Evolutionary conservation across 2,888 invertebrate species (phyloP).

Genomic region (Thelaira solivaga): DNA sequence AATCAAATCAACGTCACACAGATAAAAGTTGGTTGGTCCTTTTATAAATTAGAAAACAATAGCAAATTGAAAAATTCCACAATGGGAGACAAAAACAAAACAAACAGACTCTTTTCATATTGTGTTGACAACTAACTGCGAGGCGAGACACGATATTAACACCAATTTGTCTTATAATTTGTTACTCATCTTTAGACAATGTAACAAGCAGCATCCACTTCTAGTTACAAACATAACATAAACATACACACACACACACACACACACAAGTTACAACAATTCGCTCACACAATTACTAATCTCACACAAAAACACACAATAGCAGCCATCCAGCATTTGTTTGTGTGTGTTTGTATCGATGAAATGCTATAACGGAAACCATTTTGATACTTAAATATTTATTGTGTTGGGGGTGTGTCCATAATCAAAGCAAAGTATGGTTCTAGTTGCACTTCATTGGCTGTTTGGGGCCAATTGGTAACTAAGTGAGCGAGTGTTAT

Average conservation of each 20-base stretch:
- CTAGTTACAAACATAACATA: not conserved
- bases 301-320: not conserved
- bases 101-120: constrained; percentile 38
- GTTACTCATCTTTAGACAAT: constrained; percentile 56
- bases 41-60: constrained; percentile 45
- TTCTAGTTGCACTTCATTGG: constrained; percentile 66
- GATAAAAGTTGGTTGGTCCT: not conserved
- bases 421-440: constrained; percentile 52
- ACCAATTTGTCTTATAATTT: constrained; percentile 62
- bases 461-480: constrained; percentile 58
- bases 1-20: constrained; percentile 27
- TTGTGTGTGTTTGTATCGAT: not conserved
- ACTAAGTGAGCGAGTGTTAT: constrained; percentile 46
- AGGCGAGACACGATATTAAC: constrained; percentile 58
- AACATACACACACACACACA: not conserved
- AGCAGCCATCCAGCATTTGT: no score
- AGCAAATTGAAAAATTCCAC: constrained; percentile 35
- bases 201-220: constrained; percentile 33
- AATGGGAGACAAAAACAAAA: constrained; percentile 6
- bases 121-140: constrained; percentile 47
- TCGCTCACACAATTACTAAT: not conserved
- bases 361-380: constrained; percentile 55
- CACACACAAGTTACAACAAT: constrained; percentile 5
- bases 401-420: constrained; percentile 64
- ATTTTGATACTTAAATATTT: constrained; percentile 51